These are phyloP conservation scores for Temnopleurus reevesii DNA, from an alignment of 53 echinoderm and acorn worm genomes.

Conservation along the genomic window DNA sequence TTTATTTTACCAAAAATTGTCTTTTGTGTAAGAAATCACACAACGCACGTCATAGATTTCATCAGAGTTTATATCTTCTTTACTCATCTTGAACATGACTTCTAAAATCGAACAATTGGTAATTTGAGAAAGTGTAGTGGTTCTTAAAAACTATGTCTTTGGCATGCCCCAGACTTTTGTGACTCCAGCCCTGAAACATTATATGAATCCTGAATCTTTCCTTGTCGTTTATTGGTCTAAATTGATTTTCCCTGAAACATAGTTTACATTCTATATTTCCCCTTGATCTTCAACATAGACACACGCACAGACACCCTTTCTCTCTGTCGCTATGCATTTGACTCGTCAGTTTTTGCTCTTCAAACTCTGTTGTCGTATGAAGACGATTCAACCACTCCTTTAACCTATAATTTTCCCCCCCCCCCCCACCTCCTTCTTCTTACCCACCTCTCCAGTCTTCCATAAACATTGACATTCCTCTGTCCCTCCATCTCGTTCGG, in stretches of 20 bases:
- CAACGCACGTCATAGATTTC: no score
- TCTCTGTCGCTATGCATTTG: not conserved
- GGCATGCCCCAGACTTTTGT: not conserved
- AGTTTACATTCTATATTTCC: not conserved
- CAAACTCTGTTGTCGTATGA: not conserved
- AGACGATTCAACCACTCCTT: no score
- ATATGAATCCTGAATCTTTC: not conserved
- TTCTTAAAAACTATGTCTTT: not conserved
- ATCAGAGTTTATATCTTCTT: no score
- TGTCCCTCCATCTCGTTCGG: not conserved
- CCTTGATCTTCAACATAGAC: not conserved
- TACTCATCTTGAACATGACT: no score
- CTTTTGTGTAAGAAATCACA: no score
- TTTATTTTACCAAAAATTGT: no score
- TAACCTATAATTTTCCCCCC: not conserved
- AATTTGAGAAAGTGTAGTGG: not conserved
- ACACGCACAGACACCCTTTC: not conserved
- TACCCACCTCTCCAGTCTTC: not conserved
- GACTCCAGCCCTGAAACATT: not conserved
- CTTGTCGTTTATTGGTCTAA: no score
- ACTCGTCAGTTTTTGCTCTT: no score
- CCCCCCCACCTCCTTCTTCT: not conserved
- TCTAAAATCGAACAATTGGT: not conserved
- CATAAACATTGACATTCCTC: not conserved
- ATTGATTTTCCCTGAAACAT: not conserved